Evolutionary conservation across 1,140 invertebrate genomes (phyloP).

Genomic region (Solen grandis): DNA sequence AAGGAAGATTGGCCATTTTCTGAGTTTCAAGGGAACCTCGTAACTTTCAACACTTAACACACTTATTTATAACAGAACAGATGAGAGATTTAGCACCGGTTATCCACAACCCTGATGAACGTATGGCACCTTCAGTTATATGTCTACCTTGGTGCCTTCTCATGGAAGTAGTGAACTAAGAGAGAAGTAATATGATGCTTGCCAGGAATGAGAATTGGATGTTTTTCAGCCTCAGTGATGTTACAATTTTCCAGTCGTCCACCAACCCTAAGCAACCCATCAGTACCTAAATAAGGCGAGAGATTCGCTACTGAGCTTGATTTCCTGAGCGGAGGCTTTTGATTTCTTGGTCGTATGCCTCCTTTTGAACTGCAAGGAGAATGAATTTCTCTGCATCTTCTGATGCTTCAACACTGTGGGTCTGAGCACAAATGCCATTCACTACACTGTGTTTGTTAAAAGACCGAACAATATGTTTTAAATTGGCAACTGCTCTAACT

Average conservation of each 20-base stretch:
- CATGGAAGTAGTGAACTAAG: conserved; percentile 10
- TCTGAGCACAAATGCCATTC: conserved; percentile 8
- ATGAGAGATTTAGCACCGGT: conserved; percentile 33
- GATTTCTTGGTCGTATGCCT: conserved; percentile 20
- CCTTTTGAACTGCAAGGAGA: conserved; percentile 21
- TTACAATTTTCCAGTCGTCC: background rate
- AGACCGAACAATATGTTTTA: conserved; percentile 22
- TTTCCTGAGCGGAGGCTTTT: background rate
- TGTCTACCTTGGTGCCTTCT: conserved; percentile 11
- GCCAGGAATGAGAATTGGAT: background rate
- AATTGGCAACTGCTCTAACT: conserved; percentile 6
- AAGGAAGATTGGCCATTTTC: conserved; percentile 17
- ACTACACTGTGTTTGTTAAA: conserved; percentile 1
- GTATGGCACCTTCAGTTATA: conserved; percentile 41
- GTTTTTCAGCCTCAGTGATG: background rate
- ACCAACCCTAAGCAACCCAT: background rate
- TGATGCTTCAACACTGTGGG: background rate
- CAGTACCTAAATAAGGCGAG: background rate
- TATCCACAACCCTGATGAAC: conserved; percentile 48
- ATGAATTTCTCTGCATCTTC: background rate
- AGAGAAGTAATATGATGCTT: background rate
- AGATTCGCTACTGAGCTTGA: background rate
- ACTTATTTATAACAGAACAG: conserved; percentile 4
- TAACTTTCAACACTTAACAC: conserved; percentile 20
- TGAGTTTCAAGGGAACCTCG: background rate